These are phyloP conservation scores for Cebidichthys violaceus DNA, from an alignment of 2,113 vertebrate species.

Conservation along the genomic window DNA sequence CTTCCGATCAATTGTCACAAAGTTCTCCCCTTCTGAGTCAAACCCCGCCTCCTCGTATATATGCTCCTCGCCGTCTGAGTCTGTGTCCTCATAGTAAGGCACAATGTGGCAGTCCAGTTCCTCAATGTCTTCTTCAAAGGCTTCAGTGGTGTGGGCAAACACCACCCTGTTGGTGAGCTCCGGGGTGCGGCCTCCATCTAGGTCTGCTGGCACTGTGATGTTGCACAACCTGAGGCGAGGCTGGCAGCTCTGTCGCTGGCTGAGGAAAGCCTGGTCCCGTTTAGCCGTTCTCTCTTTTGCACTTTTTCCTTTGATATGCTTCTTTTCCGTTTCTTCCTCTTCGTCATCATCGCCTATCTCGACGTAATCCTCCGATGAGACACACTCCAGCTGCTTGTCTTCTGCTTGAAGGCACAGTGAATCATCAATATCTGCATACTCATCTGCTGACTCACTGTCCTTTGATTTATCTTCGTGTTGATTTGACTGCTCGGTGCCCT, in stretches of 20 bases:
- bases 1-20: constrained; percentile 87
- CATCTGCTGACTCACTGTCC: constrained; percentile 77
- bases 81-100: constrained; percentile 84
- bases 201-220: constrained; percentile 83
- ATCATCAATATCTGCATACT: constrained; percentile 84
- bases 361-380: constrained; percentile 85
- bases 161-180: constrained; percentile 85
- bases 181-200: constrained; percentile 80
- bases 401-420: constrained; percentile 73
- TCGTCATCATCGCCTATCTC: constrained; percentile 86
- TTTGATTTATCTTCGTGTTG: constrained; percentile 57
- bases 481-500: constrained; percentile 27
- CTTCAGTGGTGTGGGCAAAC: constrained; percentile 85
- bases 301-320: constrained; percentile 75
- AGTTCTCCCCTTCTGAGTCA: constrained; percentile 85
- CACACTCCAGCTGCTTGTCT: constrained; percentile 74
- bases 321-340: constrained; percentile 79
- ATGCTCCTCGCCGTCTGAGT: constrained; percentile 85
- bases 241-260: constrained; percentile 82
- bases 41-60: constrained; percentile 86
- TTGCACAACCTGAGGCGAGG: constrained; percentile 85
- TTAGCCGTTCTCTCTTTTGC: constrained; percentile 78
- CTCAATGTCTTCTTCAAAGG: constrained; percentile 87
- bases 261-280: constrained; percentile 68
- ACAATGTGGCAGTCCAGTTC: constrained; percentile 87